Evolutionary conservation across 2,113 vertebrate species (phyloP).

Genomic region (Caloenas nicobarica): DNA sequence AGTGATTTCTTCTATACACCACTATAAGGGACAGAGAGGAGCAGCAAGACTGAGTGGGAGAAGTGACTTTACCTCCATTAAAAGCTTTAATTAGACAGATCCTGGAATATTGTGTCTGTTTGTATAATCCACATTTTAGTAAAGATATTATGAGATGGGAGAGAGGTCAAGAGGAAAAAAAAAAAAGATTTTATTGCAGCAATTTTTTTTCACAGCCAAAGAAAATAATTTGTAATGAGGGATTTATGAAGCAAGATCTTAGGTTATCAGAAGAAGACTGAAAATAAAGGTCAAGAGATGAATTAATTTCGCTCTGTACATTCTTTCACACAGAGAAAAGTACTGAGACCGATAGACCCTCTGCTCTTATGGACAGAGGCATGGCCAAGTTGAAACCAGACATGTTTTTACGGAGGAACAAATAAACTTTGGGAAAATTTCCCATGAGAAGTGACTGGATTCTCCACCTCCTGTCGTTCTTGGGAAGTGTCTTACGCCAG

Average conservation of each 20-base stretch:
- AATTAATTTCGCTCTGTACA: neutral
- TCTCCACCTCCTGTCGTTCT: neutral
- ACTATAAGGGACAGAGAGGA: neutral
- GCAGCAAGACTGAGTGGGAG: neutral
- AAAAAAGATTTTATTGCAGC: neutral
- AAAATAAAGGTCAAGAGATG: slow-evolving; percentile 10
- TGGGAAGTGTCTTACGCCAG: neutral
- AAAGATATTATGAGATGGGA: neutral
- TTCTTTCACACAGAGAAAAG: slow-evolving; percentile 24
- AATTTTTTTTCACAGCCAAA: neutral
- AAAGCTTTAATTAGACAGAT: neutral
- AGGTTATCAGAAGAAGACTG: slow-evolving; percentile 31
- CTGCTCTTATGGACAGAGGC: neutral
- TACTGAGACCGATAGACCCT: neutral
- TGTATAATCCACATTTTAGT: neutral
- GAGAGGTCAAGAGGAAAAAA: neutral
- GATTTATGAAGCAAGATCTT: slow-evolving; percentile 46
- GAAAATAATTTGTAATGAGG: slow-evolving; percentile 32
- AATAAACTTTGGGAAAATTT: slow-evolving; percentile 19
- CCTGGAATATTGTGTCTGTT: neutral
- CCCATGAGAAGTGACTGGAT: neutral
- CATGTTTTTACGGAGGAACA: neutral
- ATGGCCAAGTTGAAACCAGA: neutral
- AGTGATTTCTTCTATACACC: neutral
- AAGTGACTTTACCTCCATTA: neutral